A percentile compares a stretch with the other conserved stretches of the same genome.
Conservation (phyloP, 2,113 vertebrate species). For the Octodon degus region DNA sequence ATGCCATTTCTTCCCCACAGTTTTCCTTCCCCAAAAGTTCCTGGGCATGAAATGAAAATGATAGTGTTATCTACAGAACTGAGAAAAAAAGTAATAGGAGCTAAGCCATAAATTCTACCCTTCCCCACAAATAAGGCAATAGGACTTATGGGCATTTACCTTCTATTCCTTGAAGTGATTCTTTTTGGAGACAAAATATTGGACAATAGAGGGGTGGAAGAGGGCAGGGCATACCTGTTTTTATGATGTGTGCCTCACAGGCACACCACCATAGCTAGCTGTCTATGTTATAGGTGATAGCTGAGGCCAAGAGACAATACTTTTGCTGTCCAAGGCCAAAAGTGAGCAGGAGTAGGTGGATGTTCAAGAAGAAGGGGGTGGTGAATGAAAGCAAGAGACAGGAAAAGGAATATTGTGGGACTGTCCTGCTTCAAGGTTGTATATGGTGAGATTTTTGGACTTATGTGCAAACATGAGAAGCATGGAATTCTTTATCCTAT, state of each 20-base stretch:
- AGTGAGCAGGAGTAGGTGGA: not conserved
- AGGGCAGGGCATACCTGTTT: not conserved
- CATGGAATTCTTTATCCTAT: no score
- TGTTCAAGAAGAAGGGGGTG: no score
- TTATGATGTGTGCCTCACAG: not conserved
- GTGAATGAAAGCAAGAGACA: no score
- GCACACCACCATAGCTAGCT: not conserved
- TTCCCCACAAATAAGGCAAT: not conserved
- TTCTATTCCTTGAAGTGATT: not conserved
- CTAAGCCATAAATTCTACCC: not conserved
- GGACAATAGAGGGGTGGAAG: not conserved
- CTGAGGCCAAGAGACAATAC: not conserved
- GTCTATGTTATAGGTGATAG: not conserved
- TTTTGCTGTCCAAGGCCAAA: constrained; percentile 10
- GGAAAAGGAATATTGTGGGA: no score
- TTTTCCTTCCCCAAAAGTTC: not conserved
- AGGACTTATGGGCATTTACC: not conserved
- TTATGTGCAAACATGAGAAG: no score
- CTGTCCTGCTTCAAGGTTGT: no score
- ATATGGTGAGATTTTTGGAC: no score
- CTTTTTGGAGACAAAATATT: not conserved
- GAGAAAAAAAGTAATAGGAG: constrained; percentile 1
- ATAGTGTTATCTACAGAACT: constrained; percentile 42
- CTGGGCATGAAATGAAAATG: not conserved
- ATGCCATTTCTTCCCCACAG: not conserved